phyloP scores from a whole-genome alignment of 2,888 invertebrate species.

The Alsophila aescularia region DNA sequence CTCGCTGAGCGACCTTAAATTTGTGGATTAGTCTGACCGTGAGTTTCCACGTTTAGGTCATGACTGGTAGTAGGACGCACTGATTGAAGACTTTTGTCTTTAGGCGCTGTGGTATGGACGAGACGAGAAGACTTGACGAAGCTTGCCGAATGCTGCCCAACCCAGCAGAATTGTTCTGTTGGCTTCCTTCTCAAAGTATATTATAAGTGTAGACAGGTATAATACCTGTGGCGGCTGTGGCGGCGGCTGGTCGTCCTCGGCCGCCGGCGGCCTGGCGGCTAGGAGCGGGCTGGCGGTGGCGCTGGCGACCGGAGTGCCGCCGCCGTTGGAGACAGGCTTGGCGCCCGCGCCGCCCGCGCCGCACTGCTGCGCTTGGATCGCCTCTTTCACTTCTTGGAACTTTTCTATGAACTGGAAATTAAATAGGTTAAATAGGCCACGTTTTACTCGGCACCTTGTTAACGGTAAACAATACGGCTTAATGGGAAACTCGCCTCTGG shows the following conservation, averaged over 20 bases:
- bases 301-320: constrained; percentile 93
- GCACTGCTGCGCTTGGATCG: constrained; percentile 87
- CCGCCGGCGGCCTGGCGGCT: constrained; percentile 77
- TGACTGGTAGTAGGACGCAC: too few relatives aligned
- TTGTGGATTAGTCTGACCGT: too few relatives aligned
- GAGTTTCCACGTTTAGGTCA: too few relatives aligned
- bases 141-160: not conserved
- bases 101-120: not conserved
- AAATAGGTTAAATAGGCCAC: not conserved
- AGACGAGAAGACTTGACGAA: too few relatives aligned
- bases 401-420: constrained; percentile 95
- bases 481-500: too few relatives aligned
- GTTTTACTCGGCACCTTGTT: too few relatives aligned
- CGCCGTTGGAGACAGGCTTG: constrained; percentile 88
- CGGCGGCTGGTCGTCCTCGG: constrained; percentile 65
- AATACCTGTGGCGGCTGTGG: constrained; percentile 56
- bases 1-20: too few relatives aligned
- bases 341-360: constrained; percentile 85
- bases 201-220: not conserved
- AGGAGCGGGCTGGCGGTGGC: constrained; percentile 94
- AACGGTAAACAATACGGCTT: too few relatives aligned
- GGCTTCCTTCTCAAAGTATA: too few relatives aligned
- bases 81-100: not conserved
- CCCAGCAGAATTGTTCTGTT: too few relatives aligned
- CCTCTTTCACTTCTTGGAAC: constrained; percentile 98